phyloP scores from a whole-genome alignment of 2,113 vertebrate species.

The Menura novaehollandiae region DNA sequence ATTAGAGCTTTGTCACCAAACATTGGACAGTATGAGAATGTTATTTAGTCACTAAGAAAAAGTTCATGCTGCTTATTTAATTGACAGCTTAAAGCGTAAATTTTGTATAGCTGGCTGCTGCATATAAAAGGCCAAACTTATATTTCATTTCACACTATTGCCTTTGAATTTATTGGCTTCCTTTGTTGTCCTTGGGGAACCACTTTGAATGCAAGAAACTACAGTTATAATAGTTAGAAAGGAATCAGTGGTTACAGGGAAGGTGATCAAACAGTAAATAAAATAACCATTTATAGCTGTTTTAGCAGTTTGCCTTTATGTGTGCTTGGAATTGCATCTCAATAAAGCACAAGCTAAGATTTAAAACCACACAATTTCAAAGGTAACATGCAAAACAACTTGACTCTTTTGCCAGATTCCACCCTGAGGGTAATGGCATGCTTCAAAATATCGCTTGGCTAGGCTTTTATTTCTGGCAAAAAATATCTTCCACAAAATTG shows the following conservation, averaged over 20 bases:
- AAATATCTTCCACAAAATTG: slow-evolving; percentile 25
- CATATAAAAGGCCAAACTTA: slow-evolving; percentile 55
- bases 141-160: slow-evolving; percentile 66
- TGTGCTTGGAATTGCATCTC: slow-evolving; percentile 51
- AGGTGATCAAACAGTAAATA: slow-evolving; percentile 72
- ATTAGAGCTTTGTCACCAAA: slow-evolving; percentile 24
- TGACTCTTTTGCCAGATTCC: slow-evolving; percentile 3
- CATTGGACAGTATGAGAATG: not conserved
- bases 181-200: slow-evolving; percentile 55
- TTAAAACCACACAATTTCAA: not conserved
- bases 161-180: slow-evolving; percentile 64
- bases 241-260: slow-evolving; percentile 64
- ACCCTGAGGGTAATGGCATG: slow-evolving; percentile 28
- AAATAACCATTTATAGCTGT: slow-evolving; percentile 60
- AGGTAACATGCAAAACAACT: slow-evolving; percentile 28
- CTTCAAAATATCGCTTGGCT: slow-evolving; percentile 8
- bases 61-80: slow-evolving; percentile 62
- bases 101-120: slow-evolving; percentile 41
- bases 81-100: slow-evolving; percentile 57
- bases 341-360: slow-evolving; percentile 39
- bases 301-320: slow-evolving; percentile 60
- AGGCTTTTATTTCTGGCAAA: slow-evolving; percentile 46
- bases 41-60: slow-evolving; percentile 17
- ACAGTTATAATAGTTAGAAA: slow-evolving; percentile 66
- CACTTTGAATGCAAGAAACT: slow-evolving; percentile 58